phyloP scores from a whole-genome alignment of 2,797 vertebrate species.

The Pantherophis vulpinus region DNA sequence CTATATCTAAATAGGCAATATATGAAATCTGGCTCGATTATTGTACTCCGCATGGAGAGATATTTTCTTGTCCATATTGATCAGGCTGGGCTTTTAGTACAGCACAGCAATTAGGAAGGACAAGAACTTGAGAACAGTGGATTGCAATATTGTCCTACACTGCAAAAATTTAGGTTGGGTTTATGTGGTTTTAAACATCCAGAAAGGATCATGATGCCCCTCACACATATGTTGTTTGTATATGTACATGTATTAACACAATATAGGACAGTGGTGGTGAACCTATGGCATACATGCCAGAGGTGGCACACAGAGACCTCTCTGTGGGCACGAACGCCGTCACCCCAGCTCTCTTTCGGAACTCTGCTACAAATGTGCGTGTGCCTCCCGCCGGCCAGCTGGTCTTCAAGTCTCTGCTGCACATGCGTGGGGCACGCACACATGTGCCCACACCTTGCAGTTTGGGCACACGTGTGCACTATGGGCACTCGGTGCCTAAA shows the following conservation, averaged over 20 bases:
- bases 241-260: background rate
- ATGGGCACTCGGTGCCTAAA: no score
- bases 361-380: no score
- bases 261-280: no score
- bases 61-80: background rate
- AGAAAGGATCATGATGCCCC: background rate
- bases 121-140: background rate
- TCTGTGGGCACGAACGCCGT: no score
- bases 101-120: background rate
- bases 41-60: background rate
- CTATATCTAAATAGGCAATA: conserved; percentile 31
- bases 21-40: background rate
- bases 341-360: no score
- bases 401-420: no score
- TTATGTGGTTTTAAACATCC: background rate
- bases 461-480: no score
- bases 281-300: no score
- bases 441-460: no score
- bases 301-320: no score
- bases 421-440: no score
- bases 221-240: background rate
- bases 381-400: no score
- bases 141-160: background rate
- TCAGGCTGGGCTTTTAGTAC: background rate
- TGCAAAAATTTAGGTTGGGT: background rate